Base-by-base conservation (phyloP, 2,888 invertebrate genomes). In the Amblyjoppa proteus region DNA sequence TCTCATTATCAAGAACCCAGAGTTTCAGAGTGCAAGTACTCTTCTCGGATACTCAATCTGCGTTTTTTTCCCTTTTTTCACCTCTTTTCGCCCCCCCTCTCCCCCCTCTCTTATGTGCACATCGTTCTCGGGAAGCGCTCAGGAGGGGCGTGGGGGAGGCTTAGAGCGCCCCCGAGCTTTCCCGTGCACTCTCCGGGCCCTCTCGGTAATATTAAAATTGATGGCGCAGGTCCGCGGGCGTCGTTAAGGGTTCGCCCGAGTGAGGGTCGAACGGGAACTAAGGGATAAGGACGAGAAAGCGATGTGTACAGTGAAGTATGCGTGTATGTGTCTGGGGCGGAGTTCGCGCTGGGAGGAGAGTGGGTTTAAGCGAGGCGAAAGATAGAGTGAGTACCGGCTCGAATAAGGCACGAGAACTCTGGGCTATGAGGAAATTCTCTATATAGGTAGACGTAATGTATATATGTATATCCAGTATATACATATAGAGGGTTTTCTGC, bases 161-260 rank as follows among this genome's bases (percentile, higher is more conserved):
- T 41, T 71, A 69, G 38, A 45, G 58, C 78, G 58, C 69, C 58
- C 78, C 66, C 68, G 71, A 79, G 79, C 76, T 81, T 77, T 79
- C 76, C 66, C 84, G 20, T 64, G 71, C 68, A 78, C 71, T 76
- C 73, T 34, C 69, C n/a, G 7, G 13, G 45, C 13, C 13, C 73
- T 76, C 80, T 82, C 84, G 79, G 82, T 80, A 82, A 89, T 89
- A 89, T 89, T 87, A 87, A 88, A 89, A 89, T 88, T 89, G 89
- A 89, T 89, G 88, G 83, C 73, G 73, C 83, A 83, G 70, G 75
- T 66, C 58, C 53, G 56, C 64, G 70, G 58, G 78, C 81, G 86
- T 83, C 87, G 87, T 86, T 87, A 85, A 87, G 84, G 79, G 86
- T 79, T 79, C 80, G 76, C 75, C 66, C 49, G 71, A 45, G 28